These are phyloP conservation scores for Acanthurus tractus DNA, from an alignment of 2,797 vertebrate species.

Conservation along the genomic window DNA sequence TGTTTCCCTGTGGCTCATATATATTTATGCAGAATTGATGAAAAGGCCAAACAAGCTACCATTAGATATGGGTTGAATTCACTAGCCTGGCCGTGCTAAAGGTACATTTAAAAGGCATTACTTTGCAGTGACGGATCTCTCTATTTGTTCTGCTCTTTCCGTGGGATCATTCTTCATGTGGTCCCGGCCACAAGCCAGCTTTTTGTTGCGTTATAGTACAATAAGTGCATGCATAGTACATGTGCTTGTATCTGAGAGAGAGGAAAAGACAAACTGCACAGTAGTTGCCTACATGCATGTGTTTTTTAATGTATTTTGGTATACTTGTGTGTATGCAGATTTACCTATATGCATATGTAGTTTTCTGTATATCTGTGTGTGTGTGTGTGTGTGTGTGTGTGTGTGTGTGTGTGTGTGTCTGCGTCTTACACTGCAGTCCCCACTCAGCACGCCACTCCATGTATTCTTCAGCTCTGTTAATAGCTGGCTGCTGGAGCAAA, in stretches of 20 bases:
- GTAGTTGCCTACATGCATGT: constrained; percentile 23
- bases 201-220: constrained; percentile 63
- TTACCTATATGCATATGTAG: constrained; percentile 43
- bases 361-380: constrained; percentile 29
- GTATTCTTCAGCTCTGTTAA: constrained; percentile 86
- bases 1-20: constrained; percentile 88
- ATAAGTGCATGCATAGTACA: constrained; percentile 31
- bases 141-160: constrained; percentile 79
- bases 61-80: constrained; percentile 88
- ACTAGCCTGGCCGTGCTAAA: constrained; percentile 79
- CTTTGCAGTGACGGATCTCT: constrained; percentile 82
- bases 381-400: constrained; percentile 29
- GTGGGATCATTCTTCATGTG: constrained; percentile 76
- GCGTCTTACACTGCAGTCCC: constrained; percentile 58
- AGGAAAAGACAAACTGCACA: constrained; percentile 19
- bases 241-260: constrained; percentile 34
- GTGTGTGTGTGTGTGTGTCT: constrained; percentile 53
- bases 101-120: constrained; percentile 88
- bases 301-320: neutral
- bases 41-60: constrained; percentile 89
- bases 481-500: constrained; percentile 89
- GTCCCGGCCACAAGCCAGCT: constrained; percentile 69
- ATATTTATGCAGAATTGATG: constrained; percentile 90
- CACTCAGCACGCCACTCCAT: constrained; percentile 77
- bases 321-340: constrained; percentile 21